These are phyloP conservation scores for Alosa alosa DNA, from an alignment of 2,113 vertebrate species.

Conservation along the genomic window DNA sequence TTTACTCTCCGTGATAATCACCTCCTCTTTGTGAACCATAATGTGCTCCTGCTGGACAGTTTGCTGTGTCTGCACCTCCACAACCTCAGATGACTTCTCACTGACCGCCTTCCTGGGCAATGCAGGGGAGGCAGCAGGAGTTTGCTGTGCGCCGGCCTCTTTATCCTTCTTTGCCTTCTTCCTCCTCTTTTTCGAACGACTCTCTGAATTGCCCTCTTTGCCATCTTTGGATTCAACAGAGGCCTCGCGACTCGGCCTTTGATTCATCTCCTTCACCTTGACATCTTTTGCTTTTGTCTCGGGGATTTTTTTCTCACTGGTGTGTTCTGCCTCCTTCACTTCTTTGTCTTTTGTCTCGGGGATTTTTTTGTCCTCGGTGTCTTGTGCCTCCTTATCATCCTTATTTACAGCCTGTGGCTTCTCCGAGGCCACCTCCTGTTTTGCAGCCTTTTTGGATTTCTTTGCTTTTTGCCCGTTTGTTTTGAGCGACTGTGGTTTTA, in stretches of 20 bases:
- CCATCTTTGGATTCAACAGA: conserved; percentile 44
- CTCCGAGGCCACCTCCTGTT: conserved; percentile 47
- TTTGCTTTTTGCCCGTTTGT: conserved; percentile 56
- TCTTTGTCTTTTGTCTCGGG: conserved; percentile 21
- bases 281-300: conserved; percentile 1
- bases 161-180: conserved; percentile 72
- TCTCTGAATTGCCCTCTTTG: conserved; percentile 43
- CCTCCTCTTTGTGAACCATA: conserved; percentile 59
- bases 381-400: conserved; percentile 40
- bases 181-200: conserved; percentile 68
- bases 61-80: conserved; percentile 50
- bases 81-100: conserved; percentile 40
- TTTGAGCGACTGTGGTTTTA: conserved; percentile 50
- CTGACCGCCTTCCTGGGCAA: conserved; percentile 43
- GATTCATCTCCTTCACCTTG: conserved; percentile 37
- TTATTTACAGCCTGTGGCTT: conserved; percentile 44
- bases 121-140: conserved; percentile 44
- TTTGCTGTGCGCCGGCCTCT: conserved; percentile 46
- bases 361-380: conserved; percentile 19
- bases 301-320: neutral
- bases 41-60: conserved; percentile 46
- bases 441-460: conserved; percentile 60
- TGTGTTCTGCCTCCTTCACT: conserved; percentile 38
- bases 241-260: conserved; percentile 43
- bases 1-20: conserved; percentile 53